Evolutionary conservation across 2,888 invertebrate species (phyloP).

Genomic region (Euclidia mi): DNA sequence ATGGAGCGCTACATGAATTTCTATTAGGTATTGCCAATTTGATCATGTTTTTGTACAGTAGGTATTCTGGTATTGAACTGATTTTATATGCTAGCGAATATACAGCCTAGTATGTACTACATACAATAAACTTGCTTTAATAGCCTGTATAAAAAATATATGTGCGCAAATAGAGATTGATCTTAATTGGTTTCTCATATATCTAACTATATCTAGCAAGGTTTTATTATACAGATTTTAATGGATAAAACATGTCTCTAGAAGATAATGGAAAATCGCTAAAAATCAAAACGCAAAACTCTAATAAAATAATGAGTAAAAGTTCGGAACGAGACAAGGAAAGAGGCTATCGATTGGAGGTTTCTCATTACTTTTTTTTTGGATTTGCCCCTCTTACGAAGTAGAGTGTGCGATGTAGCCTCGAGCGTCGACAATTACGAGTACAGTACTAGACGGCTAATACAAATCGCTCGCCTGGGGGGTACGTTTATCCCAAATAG

Average conservation of each 20-base stretch:
- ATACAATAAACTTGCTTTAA: too few relatives aligned
- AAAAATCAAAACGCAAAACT: conserved; percentile 29
- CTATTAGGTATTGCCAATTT: too few relatives aligned
- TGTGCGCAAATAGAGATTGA: too few relatives aligned
- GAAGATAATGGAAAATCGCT: conserved; percentile 11
- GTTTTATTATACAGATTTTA: background rate
- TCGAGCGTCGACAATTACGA: conserved; percentile 86
- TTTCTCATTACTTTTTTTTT: conserved; percentile 76
- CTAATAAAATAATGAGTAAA: conserved; percentile 47
- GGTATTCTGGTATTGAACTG: too few relatives aligned
- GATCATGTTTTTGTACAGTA: too few relatives aligned
- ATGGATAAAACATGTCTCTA: background rate
- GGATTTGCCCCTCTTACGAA: conserved; percentile 76
- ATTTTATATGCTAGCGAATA: too few relatives aligned
- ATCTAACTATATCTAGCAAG: too few relatives aligned
- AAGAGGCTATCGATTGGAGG: conserved; percentile 66
- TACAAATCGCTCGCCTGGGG: conserved; percentile 87
- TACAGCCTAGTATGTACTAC: too few relatives aligned
- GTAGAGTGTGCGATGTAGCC: conserved; percentile 81
- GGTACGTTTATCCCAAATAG: conserved; percentile 82
- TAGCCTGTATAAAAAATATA: too few relatives aligned
- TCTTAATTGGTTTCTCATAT: too few relatives aligned
- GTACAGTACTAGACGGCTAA: conserved; percentile 87
- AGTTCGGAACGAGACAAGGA: conserved; percentile 56
- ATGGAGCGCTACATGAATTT: too few relatives aligned